phyloP scores from a whole-genome alignment of 2,797 vertebrate genomes.

The Synanceia verrucosa region DNA sequence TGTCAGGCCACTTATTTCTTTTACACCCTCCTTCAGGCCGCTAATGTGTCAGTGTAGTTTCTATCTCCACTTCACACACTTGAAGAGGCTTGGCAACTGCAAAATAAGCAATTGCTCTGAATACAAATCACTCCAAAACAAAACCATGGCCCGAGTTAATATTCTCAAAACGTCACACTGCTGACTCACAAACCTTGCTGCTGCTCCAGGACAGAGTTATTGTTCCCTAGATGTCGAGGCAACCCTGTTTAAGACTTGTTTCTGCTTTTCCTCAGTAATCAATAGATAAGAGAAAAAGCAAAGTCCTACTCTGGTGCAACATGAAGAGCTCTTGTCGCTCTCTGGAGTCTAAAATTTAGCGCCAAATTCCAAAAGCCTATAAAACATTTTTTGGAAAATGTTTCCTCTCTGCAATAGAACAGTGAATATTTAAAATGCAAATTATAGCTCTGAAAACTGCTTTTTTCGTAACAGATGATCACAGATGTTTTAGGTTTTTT shows the following conservation, averaged over 20 bases:
- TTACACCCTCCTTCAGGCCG: neutral
- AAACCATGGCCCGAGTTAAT: conserved; percentile 40
- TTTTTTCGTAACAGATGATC: neutral
- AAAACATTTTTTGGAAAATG: neutral
- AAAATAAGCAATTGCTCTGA: conserved; percentile 31
- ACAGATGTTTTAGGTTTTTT: neutral
- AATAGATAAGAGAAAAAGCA: conserved; percentile 30
- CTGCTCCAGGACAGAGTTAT: neutral
- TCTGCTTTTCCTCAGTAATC: conserved; percentile 47
- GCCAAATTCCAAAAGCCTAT: neutral
- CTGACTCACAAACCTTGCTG: conserved; percentile 1
- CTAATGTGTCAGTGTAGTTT: neutral
- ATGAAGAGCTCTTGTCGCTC: neutral
- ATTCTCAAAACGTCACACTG: conserved; percentile 53
- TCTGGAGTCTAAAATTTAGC: neutral
- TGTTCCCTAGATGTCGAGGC: neutral
- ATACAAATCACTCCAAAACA: conserved; percentile 48
- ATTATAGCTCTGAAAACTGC: neutral
- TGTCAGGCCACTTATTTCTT: neutral
- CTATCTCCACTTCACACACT: neutral
- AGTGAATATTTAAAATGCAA: neutral
- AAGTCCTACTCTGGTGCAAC: conserved; percentile 1
- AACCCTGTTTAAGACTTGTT: conserved; percentile 7
- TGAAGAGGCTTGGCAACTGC: conserved; percentile 8
- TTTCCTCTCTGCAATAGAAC: neutral